Evolutionary conservation across 2,113 vertebrate genomes (phyloP).

Genomic region (Rhea pennata): DNA sequence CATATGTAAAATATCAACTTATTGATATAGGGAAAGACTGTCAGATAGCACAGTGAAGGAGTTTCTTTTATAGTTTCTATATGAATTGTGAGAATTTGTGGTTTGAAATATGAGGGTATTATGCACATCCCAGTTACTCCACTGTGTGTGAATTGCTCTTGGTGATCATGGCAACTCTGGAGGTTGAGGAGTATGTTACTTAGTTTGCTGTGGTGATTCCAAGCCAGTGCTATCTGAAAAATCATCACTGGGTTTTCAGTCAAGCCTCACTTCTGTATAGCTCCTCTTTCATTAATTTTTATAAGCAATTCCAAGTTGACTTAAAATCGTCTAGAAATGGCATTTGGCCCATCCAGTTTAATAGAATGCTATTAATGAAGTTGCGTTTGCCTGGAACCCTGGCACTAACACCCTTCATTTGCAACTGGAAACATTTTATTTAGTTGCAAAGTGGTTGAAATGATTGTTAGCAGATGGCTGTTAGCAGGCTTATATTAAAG

Average conservation of each 20-base stretch:
- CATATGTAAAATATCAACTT: background rate
- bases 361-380: constrained; percentile 14
- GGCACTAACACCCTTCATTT: background rate
- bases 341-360: background rate
- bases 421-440: background rate
- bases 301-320: background rate
- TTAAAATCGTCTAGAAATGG: background rate
- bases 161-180: background rate
- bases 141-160: background rate
- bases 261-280: background rate
- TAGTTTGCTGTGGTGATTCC: background rate
- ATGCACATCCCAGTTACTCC: background rate
- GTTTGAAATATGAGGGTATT: background rate
- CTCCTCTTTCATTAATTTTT: background rate
- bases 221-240: background rate
- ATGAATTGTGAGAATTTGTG: background rate
- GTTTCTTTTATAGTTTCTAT: background rate
- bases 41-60: background rate
- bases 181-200: background rate
- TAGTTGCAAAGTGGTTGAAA: background rate
- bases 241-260: background rate
- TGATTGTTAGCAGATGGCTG: constrained; percentile 31
- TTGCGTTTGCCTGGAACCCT: constrained; percentile 9
- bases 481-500: background rate
- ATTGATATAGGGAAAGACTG: background rate